These are phyloP conservation scores for Atrichornis clamosus DNA, from an alignment of 2,113 vertebrate species.

Conservation along the genomic window DNA sequence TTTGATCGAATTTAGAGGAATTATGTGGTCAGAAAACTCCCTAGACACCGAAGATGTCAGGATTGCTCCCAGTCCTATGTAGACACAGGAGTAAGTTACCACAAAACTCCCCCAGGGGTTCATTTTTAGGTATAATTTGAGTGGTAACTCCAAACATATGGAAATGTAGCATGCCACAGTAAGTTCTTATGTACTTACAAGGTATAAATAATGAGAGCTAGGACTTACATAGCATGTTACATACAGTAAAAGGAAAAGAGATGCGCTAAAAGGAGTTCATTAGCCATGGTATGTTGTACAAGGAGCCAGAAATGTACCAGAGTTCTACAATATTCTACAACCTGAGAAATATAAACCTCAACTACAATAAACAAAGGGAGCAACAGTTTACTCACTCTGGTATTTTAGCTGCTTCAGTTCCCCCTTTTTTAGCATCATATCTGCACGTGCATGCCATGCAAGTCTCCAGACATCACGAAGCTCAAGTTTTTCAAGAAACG, in stretches of 20 bases:
- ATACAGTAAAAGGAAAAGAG: not conserved
- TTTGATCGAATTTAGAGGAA: not conserved
- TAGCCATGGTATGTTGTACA: not conserved
- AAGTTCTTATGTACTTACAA: not conserved
- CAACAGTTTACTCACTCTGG: not conserved
- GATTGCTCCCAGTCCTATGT: not conserved
- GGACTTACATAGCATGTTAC: fast-evolving
- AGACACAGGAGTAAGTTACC: not conserved
- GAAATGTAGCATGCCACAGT: not conserved
- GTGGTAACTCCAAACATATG: not conserved
- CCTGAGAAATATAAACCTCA: not conserved
- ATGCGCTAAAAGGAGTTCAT: fast-evolving
- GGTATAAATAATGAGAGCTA: not conserved
- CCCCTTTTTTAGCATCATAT: not conserved
- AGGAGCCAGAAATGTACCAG: not conserved
- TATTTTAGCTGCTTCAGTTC: not conserved
- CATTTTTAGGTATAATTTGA: not conserved
- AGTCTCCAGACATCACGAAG: not conserved
- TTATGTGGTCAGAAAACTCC: not conserved
- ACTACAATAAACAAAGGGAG: not conserved
- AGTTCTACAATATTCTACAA: not conserved
- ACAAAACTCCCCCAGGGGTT: not conserved
- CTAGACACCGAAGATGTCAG: not conserved
- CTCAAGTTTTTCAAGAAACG: not conserved
- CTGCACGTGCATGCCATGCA: not conserved